These are phyloP conservation scores for Chouioia cunea DNA, from an alignment of 2,888 invertebrate genomes.

Conservation along the genomic window DNA sequence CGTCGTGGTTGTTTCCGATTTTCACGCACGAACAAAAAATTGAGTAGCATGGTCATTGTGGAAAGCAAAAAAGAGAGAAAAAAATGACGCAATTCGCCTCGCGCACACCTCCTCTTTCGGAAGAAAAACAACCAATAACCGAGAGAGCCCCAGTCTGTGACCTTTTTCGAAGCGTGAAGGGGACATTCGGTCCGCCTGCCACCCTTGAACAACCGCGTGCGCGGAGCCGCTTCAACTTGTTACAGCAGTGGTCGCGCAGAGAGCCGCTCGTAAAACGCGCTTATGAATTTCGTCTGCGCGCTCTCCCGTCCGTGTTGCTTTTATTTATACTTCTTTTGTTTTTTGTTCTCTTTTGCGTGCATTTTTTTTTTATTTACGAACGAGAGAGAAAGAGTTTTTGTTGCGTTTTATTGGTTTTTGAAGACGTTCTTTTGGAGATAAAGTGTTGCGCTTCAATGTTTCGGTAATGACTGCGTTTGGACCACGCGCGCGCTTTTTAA, in stretches of 20 bases:
- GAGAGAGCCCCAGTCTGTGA: conserved; percentile 41
- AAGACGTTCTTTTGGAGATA: neutral
- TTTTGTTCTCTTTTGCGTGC: neutral
- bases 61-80: neutral
- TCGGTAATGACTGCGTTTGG: no score
- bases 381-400: neutral
- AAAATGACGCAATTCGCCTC: neutral
- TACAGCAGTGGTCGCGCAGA: conserved; percentile 2
- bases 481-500: no score
- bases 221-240: conserved; percentile 45
- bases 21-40: no score
- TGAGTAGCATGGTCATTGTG: no score
- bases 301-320: neutral
- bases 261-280: conserved; percentile 32
- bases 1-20: no score
- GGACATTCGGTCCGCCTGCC: conserved; percentile 59
- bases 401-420: neutral
- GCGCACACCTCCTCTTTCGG: neutral
- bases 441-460: no score
- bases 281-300: conserved; percentile 18
- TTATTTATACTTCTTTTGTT: conserved; percentile 3
- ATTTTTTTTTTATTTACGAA: no score
- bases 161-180: conserved; percentile 62
- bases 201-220: conserved; percentile 39
- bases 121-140: no score